Base-by-base conservation (phyloP, 2,113 vertebrate genomes). In the Oplegnathus fasciatus region DNA sequence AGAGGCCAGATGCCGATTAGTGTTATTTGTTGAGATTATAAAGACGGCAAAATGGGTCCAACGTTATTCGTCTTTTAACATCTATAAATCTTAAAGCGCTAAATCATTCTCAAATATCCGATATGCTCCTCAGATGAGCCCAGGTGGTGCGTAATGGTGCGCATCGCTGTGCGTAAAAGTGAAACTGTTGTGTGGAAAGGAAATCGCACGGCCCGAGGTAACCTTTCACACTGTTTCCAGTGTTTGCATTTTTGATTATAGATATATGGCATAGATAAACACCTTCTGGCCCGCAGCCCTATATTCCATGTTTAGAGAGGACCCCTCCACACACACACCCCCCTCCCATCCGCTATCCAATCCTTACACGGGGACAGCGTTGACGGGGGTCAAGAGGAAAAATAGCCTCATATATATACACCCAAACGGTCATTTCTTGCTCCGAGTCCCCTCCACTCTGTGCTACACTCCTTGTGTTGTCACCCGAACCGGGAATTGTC, bases 381-480 rank as follows among this genome's bases (percentile, higher is more conserved):
- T 76, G 88, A 81, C 88, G 88, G 84, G 88, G 89, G 92, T 86
- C 88, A 80, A 84, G 78, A 88, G 86, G 93, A 86, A 92, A 95
- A 94, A 91, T 91, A 95, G 93, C 85, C 85, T 89, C 85, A 88
- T 95, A 96, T 96, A 96, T 96, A 96, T 91, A 94, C 94, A 79
- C 91, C 94, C 93, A 77, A 57, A 37, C 82, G 66, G 91, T 57
- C 86, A 89, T 83, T 78, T 89, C 88, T 73, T 93, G 71, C 87
- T 92, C 88, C 76, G 95, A 96, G 96, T 94, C 88, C 84, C 75
- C 93, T 96, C 93, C 94, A 95, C 80, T 93, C 86, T 88, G 88
- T 92, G 73, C 86, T 91, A 77, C 92, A 91, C 93, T 90, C 92
- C 90, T 93, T 92, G 90, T 91, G 90, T 92, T 86, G 83, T 92